Base-by-base conservation (phyloP, 2,888 invertebrate genomes). In the Clusia tigrina region DNA sequence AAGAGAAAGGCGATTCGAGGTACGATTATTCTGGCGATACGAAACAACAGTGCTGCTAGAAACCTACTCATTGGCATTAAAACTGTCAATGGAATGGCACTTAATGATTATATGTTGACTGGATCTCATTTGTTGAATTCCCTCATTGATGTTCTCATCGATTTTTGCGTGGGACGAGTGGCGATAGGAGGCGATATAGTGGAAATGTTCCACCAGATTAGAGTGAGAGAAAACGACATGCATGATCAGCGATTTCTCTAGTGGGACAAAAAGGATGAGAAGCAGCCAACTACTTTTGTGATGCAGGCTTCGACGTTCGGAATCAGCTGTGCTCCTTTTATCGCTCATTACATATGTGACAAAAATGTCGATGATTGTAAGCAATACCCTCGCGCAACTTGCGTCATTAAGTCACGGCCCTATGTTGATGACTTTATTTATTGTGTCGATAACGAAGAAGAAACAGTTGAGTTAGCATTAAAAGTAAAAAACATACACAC, bases 21-120 rank as follows among this genome's bases (percentile, higher is more conserved):
- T 63, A 12, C 67, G 67, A 9, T 58, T 71, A 15, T 56, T 70
- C 6, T 72, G 72, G 70, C 66, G 65, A 60, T 59, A 66, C 12
- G 63, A 67, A 15, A 22, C 65, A n/a, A 20, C 62, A 60, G 51
- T 25, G 22, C 5, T 64, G 9, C 64, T 57, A 3, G 60, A 64
- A 6, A 64, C 37, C 46, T 56, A 52, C 23, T 2, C 37, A 22
- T 67, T 56, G 38, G 72, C 70, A 3, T 46, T 53, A 15, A 55
- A 58, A 52, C 62, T 67, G n/a, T 37, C 64, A 9, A 12, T 12
- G 32, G 32, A 5, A 12, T 32, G 6, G 12, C 6, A 5, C 32
- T 32, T 32, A 32, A 32, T 12, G 32, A 32, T 32, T 32, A 32
- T 12, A 32, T 32, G 6, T 12, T 32, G 32, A 32, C 6, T 12